Evolutionary conservation across 1,140 invertebrate genomes (phyloP).

Genomic region (Drosophila ohnishii): DNA sequence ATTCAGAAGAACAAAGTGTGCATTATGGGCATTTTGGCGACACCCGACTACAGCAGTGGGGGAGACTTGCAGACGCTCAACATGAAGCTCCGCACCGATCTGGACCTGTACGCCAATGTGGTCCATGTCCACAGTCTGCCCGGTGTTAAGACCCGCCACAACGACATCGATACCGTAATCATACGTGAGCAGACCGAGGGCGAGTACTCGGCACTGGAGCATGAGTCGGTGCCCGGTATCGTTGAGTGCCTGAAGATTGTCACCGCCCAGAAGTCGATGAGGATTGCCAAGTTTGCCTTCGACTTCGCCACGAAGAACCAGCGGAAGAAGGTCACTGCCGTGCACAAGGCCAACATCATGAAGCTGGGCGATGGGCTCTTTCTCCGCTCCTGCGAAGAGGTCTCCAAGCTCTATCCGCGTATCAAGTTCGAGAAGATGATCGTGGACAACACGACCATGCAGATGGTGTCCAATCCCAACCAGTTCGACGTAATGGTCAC

Average conservation of each 20-base stretch:
- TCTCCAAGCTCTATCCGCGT: conserved; percentile 92
- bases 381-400: conserved; percentile 93
- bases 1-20: conserved; percentile 96
- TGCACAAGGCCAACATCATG: conserved; percentile 99
- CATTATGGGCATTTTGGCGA: conserved; percentile 97
- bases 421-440: conserved; percentile 99
- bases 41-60: conserved; percentile 93
- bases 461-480: conserved; percentile 96
- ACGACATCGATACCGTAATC: conserved; percentile 96
- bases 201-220: conserved; percentile 98
- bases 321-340: conserved; percentile 96
- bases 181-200: conserved; percentile 99
- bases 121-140: conserved; percentile 97
- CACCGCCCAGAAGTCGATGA: conserved; percentile 94
- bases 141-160: conserved; percentile 94
- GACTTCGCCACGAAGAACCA: conserved; percentile 98
- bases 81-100: conserved; percentile 95
- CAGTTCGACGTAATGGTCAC: conserved; percentile 98
- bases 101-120: conserved; percentile 99
- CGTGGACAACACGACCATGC: conserved; percentile 99
- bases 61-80: conserved; percentile 97
- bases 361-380: conserved; percentile 99
- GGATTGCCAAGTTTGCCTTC: conserved; percentile 99
- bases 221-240: conserved; percentile 93
- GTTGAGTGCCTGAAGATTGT: conserved; percentile 99